Evolutionary conservation across 2,113 vertebrate genomes (phyloP).

Genomic region (Pterocles gutturalis): DNA sequence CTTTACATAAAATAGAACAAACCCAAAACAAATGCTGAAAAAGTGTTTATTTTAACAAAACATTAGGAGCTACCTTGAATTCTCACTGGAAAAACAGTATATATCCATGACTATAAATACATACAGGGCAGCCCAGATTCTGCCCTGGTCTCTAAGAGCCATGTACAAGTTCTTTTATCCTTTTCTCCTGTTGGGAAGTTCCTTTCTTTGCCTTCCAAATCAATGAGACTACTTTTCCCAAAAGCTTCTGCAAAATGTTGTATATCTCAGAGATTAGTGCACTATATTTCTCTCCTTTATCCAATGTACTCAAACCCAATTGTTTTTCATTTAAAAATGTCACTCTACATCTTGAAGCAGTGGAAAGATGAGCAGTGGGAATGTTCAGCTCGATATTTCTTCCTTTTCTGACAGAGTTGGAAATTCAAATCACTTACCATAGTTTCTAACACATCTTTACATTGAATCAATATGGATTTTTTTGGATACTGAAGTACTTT

Average conservation of each 20-base stretch:
- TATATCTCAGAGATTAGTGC: not conserved
- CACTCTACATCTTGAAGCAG: not conserved
- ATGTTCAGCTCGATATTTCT: not conserved
- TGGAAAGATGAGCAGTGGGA: not conserved
- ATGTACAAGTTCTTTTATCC: not conserved
- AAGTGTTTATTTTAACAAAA: not conserved
- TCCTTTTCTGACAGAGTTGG: not conserved
- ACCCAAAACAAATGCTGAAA: not conserved
- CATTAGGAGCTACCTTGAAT: not conserved
- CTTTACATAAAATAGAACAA: not conserved
- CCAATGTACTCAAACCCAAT: not conserved
- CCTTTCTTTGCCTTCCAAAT: not conserved
- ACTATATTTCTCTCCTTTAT: not conserved
- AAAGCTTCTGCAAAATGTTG: not conserved
- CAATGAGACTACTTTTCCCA: not conserved
- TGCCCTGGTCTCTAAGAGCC: not conserved
- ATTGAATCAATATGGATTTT: not conserved
- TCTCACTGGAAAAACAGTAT: not conserved
- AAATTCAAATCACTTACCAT: not conserved
- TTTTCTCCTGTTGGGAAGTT: not conserved
- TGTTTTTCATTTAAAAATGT: conserved; percentile 25
- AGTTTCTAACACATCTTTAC: not conserved
- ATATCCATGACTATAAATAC: not conserved
- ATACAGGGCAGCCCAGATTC: not conserved
- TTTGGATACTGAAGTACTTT: not conserved